Percentiles rank a stretch among this genome's conserved stretches.
Evolutionary conservation across 2,797 vertebrate species (phyloP).

Genomic region (Aldrovandia affinis): DNA sequence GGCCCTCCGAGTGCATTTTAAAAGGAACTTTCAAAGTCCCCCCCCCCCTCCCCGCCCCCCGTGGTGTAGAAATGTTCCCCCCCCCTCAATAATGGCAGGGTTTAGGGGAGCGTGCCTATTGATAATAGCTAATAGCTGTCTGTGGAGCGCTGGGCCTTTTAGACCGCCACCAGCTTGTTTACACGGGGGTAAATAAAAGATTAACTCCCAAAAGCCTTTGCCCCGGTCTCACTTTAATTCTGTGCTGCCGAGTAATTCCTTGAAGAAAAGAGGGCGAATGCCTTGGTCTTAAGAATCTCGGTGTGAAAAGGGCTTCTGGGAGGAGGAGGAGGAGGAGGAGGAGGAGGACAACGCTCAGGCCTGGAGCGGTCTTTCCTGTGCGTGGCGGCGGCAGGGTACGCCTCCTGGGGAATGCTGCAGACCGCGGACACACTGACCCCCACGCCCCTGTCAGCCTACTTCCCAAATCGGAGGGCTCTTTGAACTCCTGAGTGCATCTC

Average conservation of each 20-base stretch:
- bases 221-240: slow-evolving; percentile 37
- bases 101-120: neutral
- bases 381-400: too few species aligned
- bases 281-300: slow-evolving; percentile 41
- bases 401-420: neutral
- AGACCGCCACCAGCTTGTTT: slow-evolving; percentile 18
- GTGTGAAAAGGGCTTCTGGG: slow-evolving; percentile 45
- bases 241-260: slow-evolving; percentile 38
- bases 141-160: neutral
- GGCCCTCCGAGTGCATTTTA: neutral
- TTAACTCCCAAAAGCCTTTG: slow-evolving; percentile 44
- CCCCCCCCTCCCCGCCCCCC: too few species aligned
- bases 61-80: neutral
- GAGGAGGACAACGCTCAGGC: neutral
- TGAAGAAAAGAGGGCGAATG: slow-evolving; percentile 43
- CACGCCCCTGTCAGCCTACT: neutral
- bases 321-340: slow-evolving; percentile 23
- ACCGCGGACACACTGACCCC: neutral
- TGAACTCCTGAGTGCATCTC: neutral
- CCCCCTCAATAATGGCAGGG: neutral
- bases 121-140: neutral
- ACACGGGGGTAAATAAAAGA: slow-evolving; percentile 33
- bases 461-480: neutral
- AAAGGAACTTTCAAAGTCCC: slow-evolving; percentile 16
- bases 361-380: too few species aligned